Conservation (phyloP, 2,888 invertebrate species). For the Blera fallax region DNA sequence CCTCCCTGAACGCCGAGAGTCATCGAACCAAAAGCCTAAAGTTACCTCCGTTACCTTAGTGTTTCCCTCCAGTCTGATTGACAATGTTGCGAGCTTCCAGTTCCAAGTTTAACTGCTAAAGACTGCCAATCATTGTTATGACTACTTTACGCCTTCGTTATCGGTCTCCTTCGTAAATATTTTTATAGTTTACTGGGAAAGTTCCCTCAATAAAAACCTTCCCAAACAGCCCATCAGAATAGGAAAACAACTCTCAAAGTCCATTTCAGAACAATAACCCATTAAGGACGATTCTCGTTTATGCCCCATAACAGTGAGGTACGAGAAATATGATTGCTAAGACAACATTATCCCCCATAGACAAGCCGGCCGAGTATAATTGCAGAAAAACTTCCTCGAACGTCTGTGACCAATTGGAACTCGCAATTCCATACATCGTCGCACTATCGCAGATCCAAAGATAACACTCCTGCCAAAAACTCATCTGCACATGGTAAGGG, state of each 20-base stretch:
- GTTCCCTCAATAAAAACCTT: slow-evolving; percentile 25
- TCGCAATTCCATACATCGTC: slow-evolving; percentile 20
- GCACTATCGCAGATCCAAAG: slow-evolving; percentile 41
- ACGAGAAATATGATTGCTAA: slow-evolving; percentile 21
- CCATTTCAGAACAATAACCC: slow-evolving; percentile 32
- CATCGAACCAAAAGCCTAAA: not conserved
- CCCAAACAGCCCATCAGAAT: slow-evolving; percentile 23
- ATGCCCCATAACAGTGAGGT: slow-evolving; percentile 12
- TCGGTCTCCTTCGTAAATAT: not conserved
- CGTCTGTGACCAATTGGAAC: slow-evolving; percentile 64
- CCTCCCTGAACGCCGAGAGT: too few species aligned
- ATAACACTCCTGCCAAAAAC: slow-evolving; percentile 46
- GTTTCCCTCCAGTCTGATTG: too few species aligned
- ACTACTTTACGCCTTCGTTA: not conserved
- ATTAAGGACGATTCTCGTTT: slow-evolving; percentile 16
- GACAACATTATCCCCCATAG: slow-evolving; percentile 31
- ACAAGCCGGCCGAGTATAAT: slow-evolving; percentile 40
- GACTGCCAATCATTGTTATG: not conserved
- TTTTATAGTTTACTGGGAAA: slow-evolving; percentile 20
- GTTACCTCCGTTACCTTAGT: too few species aligned
- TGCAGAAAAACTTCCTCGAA: slow-evolving; percentile 55
- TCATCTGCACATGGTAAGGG: not conserved
- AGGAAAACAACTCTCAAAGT: slow-evolving; percentile 36
- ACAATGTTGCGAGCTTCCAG: too few species aligned
- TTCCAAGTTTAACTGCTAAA: not conserved